Evolutionary conservation across 2,888 invertebrate species (phyloP), one percentile per base, ranked within the genome.

Genomic region (Ischnura elegans): DNA sequence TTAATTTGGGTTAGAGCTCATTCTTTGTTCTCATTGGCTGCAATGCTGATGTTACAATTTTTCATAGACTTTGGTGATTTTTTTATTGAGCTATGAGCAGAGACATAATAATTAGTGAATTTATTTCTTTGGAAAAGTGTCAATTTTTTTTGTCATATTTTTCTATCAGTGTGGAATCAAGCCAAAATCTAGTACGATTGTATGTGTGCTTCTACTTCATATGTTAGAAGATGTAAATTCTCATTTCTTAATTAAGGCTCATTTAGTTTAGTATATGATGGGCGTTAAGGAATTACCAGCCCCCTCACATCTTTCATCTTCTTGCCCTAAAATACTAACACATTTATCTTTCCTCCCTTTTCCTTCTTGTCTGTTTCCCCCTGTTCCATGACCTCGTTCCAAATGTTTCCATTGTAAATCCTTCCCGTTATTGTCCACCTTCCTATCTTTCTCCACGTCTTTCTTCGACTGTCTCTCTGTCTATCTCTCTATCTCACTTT

Each of bases 271-370:
- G 36, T 76, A 76, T 29, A 76, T 76, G 36, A 76, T 29, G 76
- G 76, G 76, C 36, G 29, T 76, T 25, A 76, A 76, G 76, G 76
- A 76, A 76, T 76, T 76, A 76, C 76, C 45, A 43, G 61, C 43
- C 43, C 90, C 66, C 90, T 61, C 61, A 43, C 42, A 51, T 61
- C 66, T 61, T 90, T 51, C 86, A 87, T 47, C 90, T 90, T 90
- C 61, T 90, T 90, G 61, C 90, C 90, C 90, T 90, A 13, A 19
- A 43, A 42, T 90, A 90, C 90, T 90, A 90, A 90, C 90, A 61
- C 42, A 61, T 29, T 76, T 61, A 43, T 90, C 61, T 90, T 61
- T 90, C 61, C 61, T 42, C n/a, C 86, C 45, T 86, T n/a, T n/a
- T 86, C 86, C 46, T 46, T 86, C 86, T 86, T 25, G 43, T 43